Evolutionary conservation across 2,113 vertebrate genomes (phyloP), one percentile per base, ranked within the genome.

Genomic region (Chelonoidis abingdonii): DNA sequence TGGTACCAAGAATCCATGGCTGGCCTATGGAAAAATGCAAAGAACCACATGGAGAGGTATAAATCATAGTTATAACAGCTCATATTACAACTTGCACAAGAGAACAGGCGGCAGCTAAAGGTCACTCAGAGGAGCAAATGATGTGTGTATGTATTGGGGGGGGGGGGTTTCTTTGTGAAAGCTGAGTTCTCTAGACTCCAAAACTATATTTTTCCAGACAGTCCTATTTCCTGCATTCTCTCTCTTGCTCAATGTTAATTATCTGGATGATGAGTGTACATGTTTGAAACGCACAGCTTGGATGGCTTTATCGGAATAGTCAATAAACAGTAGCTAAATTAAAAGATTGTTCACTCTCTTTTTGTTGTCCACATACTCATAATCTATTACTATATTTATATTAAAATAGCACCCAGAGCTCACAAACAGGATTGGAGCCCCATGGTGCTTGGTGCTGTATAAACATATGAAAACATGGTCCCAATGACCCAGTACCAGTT

Each of bases 1-100:
- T 84, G 85, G 79, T 88, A 88, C 93, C 92, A 88, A 72, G 90
- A 95, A 89, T 79, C 72, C 93, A 93, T 92, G 89, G 81, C 93
- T 93, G 54, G 84, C 83, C 90, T 84, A 78, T 0, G 0, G 69
- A 89, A 90, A 84, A 75, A 78, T 47, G 79, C 89, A n/a, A 92
- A 84, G 91, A 94, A 8, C 76, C 0, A 0, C 84, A 85, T 24
- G 84, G 84, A 93, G 84, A 24, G 21, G 83, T 56, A 94, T 90
- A 95, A 96, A 94, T 94, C 93, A 92, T 0, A 31, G 2, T 62
- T 6, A 29, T 1, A 5, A 35, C 83, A 84, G 89, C 88, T 97
- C 5, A 0, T 83, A 93, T 96, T 95, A 76, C 92, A 1, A 1
- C 92, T 89, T 52, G 76, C 92, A 86, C 1, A 9, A 57, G 86